These are phyloP conservation scores for Pteropus alecto DNA, from an alignment of 2,113 vertebrate species.

Conservation along the genomic window DNA sequence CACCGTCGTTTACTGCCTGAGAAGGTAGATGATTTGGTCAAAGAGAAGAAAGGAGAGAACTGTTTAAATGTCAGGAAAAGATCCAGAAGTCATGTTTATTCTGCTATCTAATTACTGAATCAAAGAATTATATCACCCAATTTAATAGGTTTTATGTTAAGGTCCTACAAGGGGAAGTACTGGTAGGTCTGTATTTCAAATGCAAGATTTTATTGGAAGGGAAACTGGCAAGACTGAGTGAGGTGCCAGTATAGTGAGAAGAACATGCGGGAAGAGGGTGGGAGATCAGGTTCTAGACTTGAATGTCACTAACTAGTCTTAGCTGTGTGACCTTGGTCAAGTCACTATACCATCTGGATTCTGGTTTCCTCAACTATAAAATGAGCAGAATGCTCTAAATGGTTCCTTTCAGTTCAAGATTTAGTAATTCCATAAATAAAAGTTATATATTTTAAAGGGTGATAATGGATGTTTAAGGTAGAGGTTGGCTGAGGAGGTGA, in stretches of 20 bases:
- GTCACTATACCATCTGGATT: neutral
- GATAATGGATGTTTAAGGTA: neutral
- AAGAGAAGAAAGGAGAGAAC: neutral
- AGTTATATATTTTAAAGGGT: neutral
- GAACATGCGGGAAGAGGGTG: neutral
- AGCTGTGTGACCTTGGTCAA: neutral
- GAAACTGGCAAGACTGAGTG: neutral
- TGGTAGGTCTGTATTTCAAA: neutral
- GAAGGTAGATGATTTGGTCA: neutral
- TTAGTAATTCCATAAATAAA: neutral
- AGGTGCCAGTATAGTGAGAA: neutral
- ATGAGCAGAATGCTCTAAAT: neutral
- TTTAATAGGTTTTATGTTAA: neutral
- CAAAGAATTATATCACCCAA: neutral
- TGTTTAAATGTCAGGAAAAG: neutral
- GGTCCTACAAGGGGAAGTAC: neutral
- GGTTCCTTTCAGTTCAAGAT: neutral
- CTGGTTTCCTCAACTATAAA: neutral
- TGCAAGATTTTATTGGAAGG: neutral
- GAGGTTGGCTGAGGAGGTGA: neutral
- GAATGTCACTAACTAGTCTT: neutral
- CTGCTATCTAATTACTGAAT: neutral
- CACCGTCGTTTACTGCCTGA: neutral
- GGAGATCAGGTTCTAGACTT: neutral
- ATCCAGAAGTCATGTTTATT: conserved; percentile 11